Evolutionary conservation across 2,797 vertebrate genomes (phyloP).

Genomic region (Arremon aurantiirostris): DNA sequence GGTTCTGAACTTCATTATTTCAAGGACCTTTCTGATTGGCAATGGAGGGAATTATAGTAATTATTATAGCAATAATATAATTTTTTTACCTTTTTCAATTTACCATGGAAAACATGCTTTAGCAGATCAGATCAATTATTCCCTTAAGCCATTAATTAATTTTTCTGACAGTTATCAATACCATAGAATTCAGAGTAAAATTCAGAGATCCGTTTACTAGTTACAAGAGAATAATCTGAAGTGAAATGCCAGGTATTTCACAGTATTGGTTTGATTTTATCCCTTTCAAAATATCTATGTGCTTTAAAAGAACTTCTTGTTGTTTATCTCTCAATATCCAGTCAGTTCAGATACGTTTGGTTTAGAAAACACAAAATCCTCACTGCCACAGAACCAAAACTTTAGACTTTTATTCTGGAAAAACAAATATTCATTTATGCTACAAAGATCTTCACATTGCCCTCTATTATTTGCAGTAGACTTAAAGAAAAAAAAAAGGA

Average conservation of each 20-base stretch:
- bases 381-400: background rate
- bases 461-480: background rate
- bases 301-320: background rate
- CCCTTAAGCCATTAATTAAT: background rate
- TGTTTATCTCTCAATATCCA: background rate
- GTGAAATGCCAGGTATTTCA: background rate
- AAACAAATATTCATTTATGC: background rate
- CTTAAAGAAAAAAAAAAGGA: background rate
- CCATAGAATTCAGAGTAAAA: background rate
- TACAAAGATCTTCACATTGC: background rate
- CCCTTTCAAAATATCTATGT: background rate
- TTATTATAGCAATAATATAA: background rate
- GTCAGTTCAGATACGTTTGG: background rate
- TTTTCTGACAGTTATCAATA: background rate
- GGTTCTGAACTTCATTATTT: background rate
- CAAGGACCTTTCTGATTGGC: background rate
- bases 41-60: background rate
- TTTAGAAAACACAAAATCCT: background rate
- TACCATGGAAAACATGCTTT: background rate
- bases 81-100: background rate
- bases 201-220: background rate
- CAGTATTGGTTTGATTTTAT: background rate
- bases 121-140: background rate
- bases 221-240: background rate
- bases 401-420: background rate